Evolutionary conservation across 2,797 vertebrate species (phyloP).

Genomic region (Psittacula derbiana): DNA sequence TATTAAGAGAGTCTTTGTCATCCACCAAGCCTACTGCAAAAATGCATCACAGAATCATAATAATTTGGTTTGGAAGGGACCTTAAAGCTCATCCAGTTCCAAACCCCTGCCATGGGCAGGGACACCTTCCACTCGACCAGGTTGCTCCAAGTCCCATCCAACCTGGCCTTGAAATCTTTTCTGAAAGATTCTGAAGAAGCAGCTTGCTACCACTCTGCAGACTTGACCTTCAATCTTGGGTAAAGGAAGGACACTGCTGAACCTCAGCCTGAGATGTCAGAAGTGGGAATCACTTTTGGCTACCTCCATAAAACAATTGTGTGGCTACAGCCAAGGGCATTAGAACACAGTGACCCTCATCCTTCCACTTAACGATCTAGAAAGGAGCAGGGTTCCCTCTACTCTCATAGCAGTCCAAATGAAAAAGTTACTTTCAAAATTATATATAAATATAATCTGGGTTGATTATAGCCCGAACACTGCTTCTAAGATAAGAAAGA

Average conservation of each 20-base stretch:
- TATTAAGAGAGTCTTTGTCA: neutral
- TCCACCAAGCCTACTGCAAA: neutral
- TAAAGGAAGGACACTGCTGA: neutral
- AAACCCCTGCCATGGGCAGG: neutral
- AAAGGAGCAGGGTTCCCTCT: neutral
- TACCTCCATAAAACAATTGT: rapidly evolving
- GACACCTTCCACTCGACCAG: neutral
- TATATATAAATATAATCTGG: neutral
- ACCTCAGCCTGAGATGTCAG: neutral
- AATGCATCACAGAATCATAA: neutral
- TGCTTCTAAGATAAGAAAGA: neutral
- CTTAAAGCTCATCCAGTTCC: neutral
- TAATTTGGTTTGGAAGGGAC: neutral
- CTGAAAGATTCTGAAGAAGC: neutral
- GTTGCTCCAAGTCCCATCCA: neutral
- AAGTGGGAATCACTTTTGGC: rapidly evolving
- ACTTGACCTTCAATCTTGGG: rapidly evolving
- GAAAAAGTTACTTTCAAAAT: neutral
- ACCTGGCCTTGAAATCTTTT: neutral
- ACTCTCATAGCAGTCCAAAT: neutral
- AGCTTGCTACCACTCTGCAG: neutral
- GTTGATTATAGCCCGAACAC: neutral
- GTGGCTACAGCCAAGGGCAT: rapidly evolving
- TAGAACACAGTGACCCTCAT: rapidly evolving
- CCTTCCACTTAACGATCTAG: neutral